Evolutionary conservation across 2,113 vertebrate genomes (phyloP).

Genomic region (Rhabdomys dilectus): DNA sequence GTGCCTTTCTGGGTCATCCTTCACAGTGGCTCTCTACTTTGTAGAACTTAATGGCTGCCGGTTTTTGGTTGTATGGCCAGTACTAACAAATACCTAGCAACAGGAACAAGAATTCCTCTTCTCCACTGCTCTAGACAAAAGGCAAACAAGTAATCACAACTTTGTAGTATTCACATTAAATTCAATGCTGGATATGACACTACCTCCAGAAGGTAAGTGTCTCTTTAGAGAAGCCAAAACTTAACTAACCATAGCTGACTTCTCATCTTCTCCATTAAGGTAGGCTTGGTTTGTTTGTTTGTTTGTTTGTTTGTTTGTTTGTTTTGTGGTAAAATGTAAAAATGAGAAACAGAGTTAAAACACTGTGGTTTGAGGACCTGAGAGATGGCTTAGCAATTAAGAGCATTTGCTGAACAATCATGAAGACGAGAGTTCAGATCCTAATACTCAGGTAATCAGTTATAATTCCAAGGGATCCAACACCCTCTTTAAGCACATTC

Average conservation of each 20-base stretch:
- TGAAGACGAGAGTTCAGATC: neutral
- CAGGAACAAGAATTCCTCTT: neutral
- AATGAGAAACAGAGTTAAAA: neutral
- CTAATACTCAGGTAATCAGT: too few relatives aligned
- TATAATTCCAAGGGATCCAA: neutral
- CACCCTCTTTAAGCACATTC: neutral
- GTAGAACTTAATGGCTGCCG: neutral
- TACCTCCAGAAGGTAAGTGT: neutral
- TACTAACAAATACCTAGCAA: neutral
- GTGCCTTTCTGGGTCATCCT: accelerated
- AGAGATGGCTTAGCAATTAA: neutral
- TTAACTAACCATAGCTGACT: neutral
- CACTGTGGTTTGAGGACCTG: neutral
- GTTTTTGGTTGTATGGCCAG: neutral
- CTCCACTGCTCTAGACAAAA: neutral
- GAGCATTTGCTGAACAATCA: neutral
- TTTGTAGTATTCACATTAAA: neutral
- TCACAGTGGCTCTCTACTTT: neutral
- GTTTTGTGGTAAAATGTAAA: conserved; percentile 13
- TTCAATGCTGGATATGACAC: neutral
- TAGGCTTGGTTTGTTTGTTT: neutral
- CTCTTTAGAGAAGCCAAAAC: neutral
- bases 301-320: neutral
- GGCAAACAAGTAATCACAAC: neutral
- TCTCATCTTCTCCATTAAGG: neutral